phyloP scores from a whole-genome alignment of 2,797 vertebrate genomes.

The Silurus aristotelis region DNA sequence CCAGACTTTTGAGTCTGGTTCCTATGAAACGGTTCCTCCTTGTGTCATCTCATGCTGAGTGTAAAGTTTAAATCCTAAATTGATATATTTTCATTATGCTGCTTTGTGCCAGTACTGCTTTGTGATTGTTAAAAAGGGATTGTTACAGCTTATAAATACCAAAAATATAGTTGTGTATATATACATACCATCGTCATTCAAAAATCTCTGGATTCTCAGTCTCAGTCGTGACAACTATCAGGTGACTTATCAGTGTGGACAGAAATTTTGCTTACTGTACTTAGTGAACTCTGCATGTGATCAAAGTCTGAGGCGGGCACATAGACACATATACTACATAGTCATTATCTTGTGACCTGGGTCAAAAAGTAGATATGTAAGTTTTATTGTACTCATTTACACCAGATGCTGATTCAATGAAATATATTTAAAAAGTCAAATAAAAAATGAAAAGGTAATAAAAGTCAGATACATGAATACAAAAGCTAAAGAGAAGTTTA shows the following conservation, averaged over 20 bases:
- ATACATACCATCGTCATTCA: not conserved
- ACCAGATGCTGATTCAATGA: not conserved
- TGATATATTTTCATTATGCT: too few relatives aligned
- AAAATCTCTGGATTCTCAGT: not conserved
- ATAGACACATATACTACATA: not conserved
- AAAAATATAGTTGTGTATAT: not conserved
- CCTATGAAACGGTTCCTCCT: too few relatives aligned
- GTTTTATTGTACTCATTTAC: slow-evolving; percentile 7
- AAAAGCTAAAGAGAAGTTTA: not conserved
- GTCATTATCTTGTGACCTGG: slow-evolving; percentile 18
- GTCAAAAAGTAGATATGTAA: slow-evolving; percentile 7
- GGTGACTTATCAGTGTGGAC: slow-evolving; percentile 8
- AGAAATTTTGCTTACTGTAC: slow-evolving; percentile 6
- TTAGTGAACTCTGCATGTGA: slow-evolving; percentile 21
- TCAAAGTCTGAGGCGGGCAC: slow-evolving; percentile 37
- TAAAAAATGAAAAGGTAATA: not conserved
- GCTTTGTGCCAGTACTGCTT: too few relatives aligned
- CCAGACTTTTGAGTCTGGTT: too few relatives aligned
- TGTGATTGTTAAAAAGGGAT: too few relatives aligned
- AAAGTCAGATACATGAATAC: not conserved
- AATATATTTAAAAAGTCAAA: not conserved
- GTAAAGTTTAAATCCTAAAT: too few relatives aligned
- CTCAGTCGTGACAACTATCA: not conserved
- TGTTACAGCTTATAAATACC: not conserved
- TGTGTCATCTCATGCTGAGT: too few relatives aligned